phyloP scores from a whole-genome alignment of 2,113 vertebrate genomes.

The Sylvicapra grimmia region DNA sequence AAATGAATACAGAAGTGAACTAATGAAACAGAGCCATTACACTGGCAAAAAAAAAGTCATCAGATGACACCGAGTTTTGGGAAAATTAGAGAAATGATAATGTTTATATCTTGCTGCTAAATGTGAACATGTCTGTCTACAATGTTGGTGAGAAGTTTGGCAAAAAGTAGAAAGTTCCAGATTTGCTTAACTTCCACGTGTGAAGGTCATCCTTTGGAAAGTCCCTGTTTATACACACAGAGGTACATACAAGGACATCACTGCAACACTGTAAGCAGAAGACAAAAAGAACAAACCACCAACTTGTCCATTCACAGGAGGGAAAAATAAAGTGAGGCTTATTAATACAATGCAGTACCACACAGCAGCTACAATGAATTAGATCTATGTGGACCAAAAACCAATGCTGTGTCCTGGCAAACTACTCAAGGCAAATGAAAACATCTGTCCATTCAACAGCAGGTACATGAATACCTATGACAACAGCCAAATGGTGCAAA shows the following conservation, averaged over 20 bases:
- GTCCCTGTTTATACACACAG: accelerated
- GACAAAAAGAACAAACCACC: not conserved
- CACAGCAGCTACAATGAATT: not conserved
- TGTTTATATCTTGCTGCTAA: not conserved
- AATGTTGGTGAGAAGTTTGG: not conserved
- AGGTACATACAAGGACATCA: not conserved
- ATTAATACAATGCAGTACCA: not conserved
- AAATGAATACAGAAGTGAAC: not conserved
- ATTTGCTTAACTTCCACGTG: not conserved
- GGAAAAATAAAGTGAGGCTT: not conserved
- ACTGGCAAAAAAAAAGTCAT: not conserved
- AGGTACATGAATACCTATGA: too few species aligned
- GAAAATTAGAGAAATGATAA: not conserved
- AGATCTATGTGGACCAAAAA: not conserved
- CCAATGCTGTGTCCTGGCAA: not conserved
- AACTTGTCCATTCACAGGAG: not conserved
- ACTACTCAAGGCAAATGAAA: not conserved
- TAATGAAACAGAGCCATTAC: not conserved
- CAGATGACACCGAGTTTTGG: not conserved
- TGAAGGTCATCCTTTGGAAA: not conserved
- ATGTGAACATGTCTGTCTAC: not conserved
- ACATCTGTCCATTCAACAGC: not conserved
- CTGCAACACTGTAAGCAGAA: not conserved
- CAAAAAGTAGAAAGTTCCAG: not conserved
- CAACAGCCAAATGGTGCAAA: not conserved